Conservation (phyloP, 2,797 vertebrate species). For the Synaphobranchus kaupii region DNA sequence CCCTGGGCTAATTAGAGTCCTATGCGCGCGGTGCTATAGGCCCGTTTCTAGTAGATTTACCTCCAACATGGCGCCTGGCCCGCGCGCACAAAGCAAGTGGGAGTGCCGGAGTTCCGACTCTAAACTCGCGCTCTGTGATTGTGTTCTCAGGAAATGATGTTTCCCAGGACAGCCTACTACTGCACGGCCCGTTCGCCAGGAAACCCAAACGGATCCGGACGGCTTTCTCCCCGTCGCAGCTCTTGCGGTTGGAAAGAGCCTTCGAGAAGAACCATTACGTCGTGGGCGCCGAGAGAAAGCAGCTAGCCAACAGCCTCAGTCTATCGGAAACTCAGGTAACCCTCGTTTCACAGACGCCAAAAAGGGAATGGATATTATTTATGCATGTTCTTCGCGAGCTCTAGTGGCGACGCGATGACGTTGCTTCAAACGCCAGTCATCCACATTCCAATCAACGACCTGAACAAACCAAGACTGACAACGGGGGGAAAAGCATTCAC, state of each 20-base stretch:
- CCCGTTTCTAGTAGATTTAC: slow-evolving; percentile 25
- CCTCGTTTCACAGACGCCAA: background rate
- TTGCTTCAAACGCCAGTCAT: background rate
- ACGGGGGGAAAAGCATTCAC: background rate
- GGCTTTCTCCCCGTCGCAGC: slow-evolving; percentile 95
- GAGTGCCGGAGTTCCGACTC: background rate
- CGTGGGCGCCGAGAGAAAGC: slow-evolving; percentile 94
- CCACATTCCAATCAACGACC: background rate
- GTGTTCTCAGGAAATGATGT: slow-evolving; percentile 82
- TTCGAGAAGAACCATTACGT: slow-evolving; percentile 99
- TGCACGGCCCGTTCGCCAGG: slow-evolving; percentile 92
- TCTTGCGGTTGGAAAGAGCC: slow-evolving; percentile 90
- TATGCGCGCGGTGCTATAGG: background rate
- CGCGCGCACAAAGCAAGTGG: background rate
- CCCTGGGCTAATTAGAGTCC: slow-evolving; percentile 13
- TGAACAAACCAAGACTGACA: background rate
- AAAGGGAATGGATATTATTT: background rate
- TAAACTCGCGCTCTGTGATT: slow-evolving; percentile 25
- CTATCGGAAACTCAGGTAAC: slow-evolving; percentile 93
- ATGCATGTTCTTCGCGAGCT: background rate
- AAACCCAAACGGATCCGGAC: slow-evolving; percentile 98
- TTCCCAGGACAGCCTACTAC: slow-evolving; percentile 90
- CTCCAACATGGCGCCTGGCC: slow-evolving; percentile 16
- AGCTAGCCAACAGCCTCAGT: slow-evolving; percentile 91
- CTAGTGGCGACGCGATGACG: background rate